A percentile compares a stretch with the other conserved stretches of the same genome.
Evolutionary conservation across 2,797 vertebrate genomes (phyloP).

Genomic region (Semotilus atromaculatus): DNA sequence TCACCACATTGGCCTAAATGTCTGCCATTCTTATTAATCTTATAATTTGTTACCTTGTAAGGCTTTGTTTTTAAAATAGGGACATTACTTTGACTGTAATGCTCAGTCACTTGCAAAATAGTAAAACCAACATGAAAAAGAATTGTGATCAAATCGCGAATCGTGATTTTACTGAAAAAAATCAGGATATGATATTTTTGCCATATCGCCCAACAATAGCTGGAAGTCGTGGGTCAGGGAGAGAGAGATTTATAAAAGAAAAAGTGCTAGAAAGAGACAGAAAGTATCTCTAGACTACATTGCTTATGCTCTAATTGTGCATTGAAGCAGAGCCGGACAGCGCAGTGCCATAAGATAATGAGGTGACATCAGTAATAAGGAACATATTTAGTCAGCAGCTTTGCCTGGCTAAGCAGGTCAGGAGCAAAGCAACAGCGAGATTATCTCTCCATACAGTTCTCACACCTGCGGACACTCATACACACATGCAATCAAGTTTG

Average conservation of each 20-base stretch:
- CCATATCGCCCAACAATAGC: no score
- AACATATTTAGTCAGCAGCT: conserved; percentile 79
- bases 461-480: background rate
- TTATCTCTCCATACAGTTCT: conserved; percentile 24
- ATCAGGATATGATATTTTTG: no score
- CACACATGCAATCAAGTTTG: background rate
- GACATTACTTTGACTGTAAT: no score
- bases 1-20: no score
- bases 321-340: background rate
- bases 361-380: conserved; percentile 71
- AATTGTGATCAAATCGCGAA: no score
- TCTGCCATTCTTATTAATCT: no score
- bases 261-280: background rate
- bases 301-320: background rate
- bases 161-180: no score
- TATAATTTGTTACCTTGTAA: no score
- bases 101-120: no score
- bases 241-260: background rate
- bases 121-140: no score
- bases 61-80: no score
- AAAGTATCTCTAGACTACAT: background rate
- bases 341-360: conserved; percentile 67
- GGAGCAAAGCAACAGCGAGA: conserved; percentile 66
- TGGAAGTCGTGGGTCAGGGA: background rate
- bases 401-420: conserved; percentile 73